Conservation (phyloP, 2,113 vertebrate species). For the Craseonycteris thonglongyai region DNA sequence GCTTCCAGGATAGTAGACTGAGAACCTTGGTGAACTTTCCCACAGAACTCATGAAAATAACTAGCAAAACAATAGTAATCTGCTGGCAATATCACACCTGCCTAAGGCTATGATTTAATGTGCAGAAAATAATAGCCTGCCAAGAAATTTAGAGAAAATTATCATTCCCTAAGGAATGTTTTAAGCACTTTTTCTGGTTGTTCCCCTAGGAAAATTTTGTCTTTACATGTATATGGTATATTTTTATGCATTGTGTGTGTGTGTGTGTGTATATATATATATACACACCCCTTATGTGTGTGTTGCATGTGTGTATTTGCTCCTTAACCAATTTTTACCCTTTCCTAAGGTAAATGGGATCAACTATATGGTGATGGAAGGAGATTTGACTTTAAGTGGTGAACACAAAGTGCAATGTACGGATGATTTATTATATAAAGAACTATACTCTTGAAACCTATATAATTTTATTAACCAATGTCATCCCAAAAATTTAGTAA, state of each 20-base stretch:
- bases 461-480: no score
- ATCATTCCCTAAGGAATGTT: neutral
- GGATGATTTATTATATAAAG: no score
- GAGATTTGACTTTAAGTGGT: no score
- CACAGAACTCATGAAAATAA: neutral
- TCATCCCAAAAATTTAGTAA: no score
- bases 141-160: neutral
- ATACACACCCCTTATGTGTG: no score
- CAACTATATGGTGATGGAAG: no score
- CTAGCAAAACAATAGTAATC: neutral
- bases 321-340: neutral
- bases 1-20: neutral
- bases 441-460: no score
- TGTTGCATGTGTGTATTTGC: neutral
- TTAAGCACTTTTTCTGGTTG: neutral
- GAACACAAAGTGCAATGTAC: no score
- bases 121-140: neutral
- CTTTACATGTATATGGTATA: neutral
- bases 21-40: neutral
- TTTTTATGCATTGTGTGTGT: neutral
- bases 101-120: neutral
- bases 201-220: neutral
- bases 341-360: no score
- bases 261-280: no score
- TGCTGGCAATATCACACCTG: neutral